Evolutionary conservation across 2,888 invertebrate species (phyloP).

Genomic region (Leucoma salicis): DNA sequence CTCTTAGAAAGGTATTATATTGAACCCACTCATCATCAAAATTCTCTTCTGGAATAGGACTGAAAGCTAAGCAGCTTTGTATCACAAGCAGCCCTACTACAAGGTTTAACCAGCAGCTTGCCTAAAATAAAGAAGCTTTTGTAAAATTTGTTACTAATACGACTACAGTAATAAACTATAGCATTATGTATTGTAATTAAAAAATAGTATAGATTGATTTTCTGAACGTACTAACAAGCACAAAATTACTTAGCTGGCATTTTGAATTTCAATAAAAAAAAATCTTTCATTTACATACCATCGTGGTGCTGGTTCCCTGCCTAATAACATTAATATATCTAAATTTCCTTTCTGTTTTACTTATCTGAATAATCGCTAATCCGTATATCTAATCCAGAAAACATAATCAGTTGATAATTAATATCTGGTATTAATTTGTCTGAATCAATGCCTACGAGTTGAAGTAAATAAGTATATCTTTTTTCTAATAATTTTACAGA

Average conservation of each 20-base stretch:
- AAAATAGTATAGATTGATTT: too few relatives aligned
- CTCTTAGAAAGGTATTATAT: conserved; percentile 45
- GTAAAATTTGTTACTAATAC: neutral
- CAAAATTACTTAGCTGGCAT: too few relatives aligned
- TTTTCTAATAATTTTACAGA: too few relatives aligned
- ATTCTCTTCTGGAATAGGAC: conserved; percentile 42
- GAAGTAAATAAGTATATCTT: too few relatives aligned
- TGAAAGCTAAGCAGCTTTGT: conserved; percentile 49
- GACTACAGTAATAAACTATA: too few relatives aligned
- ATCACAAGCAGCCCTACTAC: conserved; percentile 50
- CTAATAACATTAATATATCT: neutral
- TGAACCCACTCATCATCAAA: conserved; percentile 60
- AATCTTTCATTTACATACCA: conserved; percentile 48
- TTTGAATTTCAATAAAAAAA: neutral
- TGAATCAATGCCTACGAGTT: too few relatives aligned
- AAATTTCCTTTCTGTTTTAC: neutral
- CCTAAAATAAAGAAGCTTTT: conserved; percentile 38
- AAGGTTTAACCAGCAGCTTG: conserved; percentile 50
- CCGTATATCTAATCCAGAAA: conserved; percentile 1
- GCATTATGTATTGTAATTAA: neutral
- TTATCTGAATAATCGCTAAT: conserved; percentile 1
- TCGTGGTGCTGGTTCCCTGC: conserved; percentile 47
- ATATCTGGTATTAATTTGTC: neutral
- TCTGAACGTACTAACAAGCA: too few relatives aligned
- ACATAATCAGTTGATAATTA: conserved; percentile 15